A percentile compares a stretch with the other conserved stretches of the same genome.
phyloP scores from a whole-genome alignment of 2,797 vertebrate species.

The Halcyon badia region DNA sequence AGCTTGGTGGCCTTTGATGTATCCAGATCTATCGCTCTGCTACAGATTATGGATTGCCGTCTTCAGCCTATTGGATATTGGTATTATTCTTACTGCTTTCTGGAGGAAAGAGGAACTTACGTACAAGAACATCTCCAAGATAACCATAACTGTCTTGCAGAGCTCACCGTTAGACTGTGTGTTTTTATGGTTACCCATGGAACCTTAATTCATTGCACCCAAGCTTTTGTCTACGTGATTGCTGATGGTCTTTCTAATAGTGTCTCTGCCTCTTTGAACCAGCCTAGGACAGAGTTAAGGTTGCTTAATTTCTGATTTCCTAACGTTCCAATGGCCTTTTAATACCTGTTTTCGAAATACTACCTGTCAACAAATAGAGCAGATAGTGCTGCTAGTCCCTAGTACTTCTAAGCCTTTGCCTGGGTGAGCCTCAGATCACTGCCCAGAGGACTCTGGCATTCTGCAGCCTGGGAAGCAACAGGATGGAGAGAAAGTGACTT shows the following conservation, averaged over 20 bases:
- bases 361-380: background rate
- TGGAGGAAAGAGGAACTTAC: background rate
- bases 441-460: background rate
- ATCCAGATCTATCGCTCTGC: background rate
- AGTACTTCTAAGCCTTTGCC: background rate
- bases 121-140: background rate
- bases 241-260: background rate
- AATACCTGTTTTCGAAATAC: background rate
- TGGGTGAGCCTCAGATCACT: background rate
- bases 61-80: background rate
- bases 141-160: background rate
- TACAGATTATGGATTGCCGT: background rate
- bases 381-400: background rate
- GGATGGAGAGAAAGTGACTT: background rate
- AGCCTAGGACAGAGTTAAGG: background rate
- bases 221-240: background rate
- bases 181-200: background rate
- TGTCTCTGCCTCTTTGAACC: background rate
- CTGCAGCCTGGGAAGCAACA: background rate
- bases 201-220: background rate
- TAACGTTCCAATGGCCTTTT: background rate
- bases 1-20: accelerated
- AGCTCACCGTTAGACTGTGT: background rate
- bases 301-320: background rate
- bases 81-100: background rate